phyloP scores from a whole-genome alignment of 1,140 invertebrate species.

The Ostrea edulis region DNA sequence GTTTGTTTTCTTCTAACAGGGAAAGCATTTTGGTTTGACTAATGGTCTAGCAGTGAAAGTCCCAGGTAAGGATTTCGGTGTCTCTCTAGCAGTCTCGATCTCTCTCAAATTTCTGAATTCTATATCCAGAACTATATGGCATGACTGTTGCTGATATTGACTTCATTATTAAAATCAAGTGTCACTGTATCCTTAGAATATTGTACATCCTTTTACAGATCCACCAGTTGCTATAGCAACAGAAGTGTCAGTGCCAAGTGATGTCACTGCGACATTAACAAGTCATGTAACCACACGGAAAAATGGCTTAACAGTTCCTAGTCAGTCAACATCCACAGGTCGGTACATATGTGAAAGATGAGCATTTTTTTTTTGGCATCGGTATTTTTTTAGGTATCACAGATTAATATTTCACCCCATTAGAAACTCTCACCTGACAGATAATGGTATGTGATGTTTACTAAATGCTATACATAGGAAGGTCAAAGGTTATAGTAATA shows the following conservation, averaged over 20 bases:
- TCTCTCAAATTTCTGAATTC: not conserved
- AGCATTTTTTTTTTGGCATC: not conserved
- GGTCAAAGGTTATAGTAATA: no score
- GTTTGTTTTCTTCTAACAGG: not conserved
- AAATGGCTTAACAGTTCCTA: constrained; percentile 1
- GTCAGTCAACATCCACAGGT: not conserved
- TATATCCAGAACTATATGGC: not conserved
- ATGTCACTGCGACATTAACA: not conserved
- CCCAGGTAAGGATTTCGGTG: not conserved
- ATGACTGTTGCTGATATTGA: not conserved
- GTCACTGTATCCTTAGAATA: no score
- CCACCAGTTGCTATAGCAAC: constrained; percentile 13
- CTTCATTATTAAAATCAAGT: not conserved
- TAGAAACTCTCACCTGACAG: no score
- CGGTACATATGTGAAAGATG: not conserved
- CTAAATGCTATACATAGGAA: no score
- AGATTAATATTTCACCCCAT: no score
- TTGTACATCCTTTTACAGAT: constrained; percentile 5
- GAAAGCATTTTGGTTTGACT: constrained; percentile 20
- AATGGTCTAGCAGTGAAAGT: constrained; percentile 3
- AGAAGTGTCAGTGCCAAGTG: not conserved
- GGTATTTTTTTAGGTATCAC: no score
- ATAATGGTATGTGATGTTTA: no score
- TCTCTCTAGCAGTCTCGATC: no score
- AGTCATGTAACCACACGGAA: not conserved